Evolutionary conservation across 2,113 vertebrate genomes (phyloP).

Genomic region (Capreolus pygargus): DNA sequence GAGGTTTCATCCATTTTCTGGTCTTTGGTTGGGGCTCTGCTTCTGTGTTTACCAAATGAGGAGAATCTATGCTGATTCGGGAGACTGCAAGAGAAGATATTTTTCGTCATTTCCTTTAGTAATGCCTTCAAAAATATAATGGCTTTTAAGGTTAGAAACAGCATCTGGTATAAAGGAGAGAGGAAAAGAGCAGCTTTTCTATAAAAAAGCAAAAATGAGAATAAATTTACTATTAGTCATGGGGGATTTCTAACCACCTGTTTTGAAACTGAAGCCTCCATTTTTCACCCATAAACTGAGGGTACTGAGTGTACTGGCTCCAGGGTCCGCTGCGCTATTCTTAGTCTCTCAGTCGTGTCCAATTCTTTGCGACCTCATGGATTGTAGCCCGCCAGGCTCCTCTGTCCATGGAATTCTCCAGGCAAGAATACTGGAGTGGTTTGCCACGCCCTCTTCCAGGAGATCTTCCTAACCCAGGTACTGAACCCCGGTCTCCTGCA

Average conservation of each 20-base stretch:
- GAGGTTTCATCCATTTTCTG: neutral
- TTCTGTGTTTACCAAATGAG: neutral
- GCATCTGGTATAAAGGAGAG: neutral
- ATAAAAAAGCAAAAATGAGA: constrained; percentile 4
- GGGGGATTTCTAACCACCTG: neutral
- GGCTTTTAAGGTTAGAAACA: constrained; percentile 23
- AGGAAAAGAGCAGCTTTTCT: neutral
- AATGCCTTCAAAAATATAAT: constrained; percentile 17
- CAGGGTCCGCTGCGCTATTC: neutral
- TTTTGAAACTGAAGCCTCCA: neutral
- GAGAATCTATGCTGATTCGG: neutral
- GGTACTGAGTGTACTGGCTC: neutral
- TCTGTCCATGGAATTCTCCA: neutral
- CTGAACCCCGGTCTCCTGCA: neutral
- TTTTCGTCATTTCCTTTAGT: neutral
- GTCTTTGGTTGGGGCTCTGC: neutral
- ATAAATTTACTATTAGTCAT: neutral
- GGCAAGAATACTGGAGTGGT: neutral
- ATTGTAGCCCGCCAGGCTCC: neutral
- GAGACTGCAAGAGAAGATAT: neutral
- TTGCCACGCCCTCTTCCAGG: neutral
- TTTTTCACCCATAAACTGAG: neutral
- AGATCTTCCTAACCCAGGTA: neutral
- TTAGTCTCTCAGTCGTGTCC: neutral
- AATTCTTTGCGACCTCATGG: neutral